Base-by-base conservation (phyloP, 2,888 invertebrate species). In the Fragum fragum region DNA sequence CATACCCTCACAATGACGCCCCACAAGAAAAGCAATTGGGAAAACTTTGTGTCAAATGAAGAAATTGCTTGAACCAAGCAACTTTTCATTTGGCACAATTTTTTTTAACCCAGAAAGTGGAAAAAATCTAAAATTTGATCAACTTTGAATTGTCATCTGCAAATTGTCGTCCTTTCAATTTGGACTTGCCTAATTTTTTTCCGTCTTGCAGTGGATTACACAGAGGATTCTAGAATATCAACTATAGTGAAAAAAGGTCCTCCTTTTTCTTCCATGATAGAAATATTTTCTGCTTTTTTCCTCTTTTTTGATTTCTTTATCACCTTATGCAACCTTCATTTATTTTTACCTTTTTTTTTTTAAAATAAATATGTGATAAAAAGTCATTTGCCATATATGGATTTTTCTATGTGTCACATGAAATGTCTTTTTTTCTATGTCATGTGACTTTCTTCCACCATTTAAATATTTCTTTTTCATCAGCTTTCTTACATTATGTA, bases 371-470 rank as follows among this genome's bases (percentile, higher is more conserved):
- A 66, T 66, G 66, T 66, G 66, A 66, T 66, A 66, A 42, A 63
- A 14, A 66, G 26, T 66, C 66, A 42, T 66, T 39, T 66, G 66
- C 66, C 66, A 66, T 66, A 66, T 66, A 18, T 42, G 42, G 66
- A 32, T 32, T 16, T 66, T n/a, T 23, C 23, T 16, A 66, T 21
- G n/a, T 23, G 55, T 77, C 76, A 77, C 72, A 61, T 77, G 72
- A 53, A 36, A 36, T 18, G 9, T n/a, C 63, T 55, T 71, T 39
- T 29, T 28, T 68, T 53, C n/a, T 26, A 59, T 32, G 57, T 79
- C 78, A 78, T 76, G 76, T 82, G 79, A 82, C 70, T 53, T 47
- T 52, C 57, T 71, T 79, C 76, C 76, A 55, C 53, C 29, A 28
- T 32, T 23, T 52, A 69, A 23, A 26, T 6, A 21, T 52, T 29